Percentiles rank a stretch among this genome's conserved stretches.
These are phyloP conservation scores for Hypotaenidia philippensis DNA, from an alignment of 2,797 vertebrate species.

Conservation along the genomic window DNA sequence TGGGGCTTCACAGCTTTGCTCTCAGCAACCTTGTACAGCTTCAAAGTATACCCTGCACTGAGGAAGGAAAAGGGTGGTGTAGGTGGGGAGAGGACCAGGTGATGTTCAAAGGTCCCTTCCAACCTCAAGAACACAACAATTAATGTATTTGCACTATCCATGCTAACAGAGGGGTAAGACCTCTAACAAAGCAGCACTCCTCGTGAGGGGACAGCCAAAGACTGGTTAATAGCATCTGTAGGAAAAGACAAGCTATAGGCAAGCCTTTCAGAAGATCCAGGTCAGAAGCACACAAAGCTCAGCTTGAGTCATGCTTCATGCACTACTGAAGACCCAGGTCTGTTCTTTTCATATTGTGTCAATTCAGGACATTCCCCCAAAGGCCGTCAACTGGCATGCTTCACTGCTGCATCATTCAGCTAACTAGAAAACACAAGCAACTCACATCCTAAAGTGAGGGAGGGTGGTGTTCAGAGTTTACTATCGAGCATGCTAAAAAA, in stretches of 20 bases:
- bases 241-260: not conserved
- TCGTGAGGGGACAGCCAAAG: not conserved
- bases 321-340: not conserved
- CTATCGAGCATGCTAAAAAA: not conserved
- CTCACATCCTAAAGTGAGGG: not conserved
- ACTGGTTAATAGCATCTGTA: not conserved
- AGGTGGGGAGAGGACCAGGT: not conserved
- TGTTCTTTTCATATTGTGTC: not conserved
- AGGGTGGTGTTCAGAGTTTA: not conserved
- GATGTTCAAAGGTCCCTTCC: constrained; percentile 13
- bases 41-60: not conserved
- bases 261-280: not conserved
- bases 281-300: not conserved
- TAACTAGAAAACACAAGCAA: constrained; percentile 27
- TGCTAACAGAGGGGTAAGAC: not conserved
- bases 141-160: not conserved
- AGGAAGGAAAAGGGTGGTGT: fast-evolving
- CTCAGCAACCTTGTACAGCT: not conserved
- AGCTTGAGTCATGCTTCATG: not conserved
- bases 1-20: not conserved
- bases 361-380: constrained; percentile 39
- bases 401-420: constrained; percentile 12
- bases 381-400: not conserved
- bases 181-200: not conserved
- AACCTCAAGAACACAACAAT: not conserved